phyloP scores from a whole-genome alignment of 2,888 invertebrate genomes.

The Mythimna loreyi region DNA sequence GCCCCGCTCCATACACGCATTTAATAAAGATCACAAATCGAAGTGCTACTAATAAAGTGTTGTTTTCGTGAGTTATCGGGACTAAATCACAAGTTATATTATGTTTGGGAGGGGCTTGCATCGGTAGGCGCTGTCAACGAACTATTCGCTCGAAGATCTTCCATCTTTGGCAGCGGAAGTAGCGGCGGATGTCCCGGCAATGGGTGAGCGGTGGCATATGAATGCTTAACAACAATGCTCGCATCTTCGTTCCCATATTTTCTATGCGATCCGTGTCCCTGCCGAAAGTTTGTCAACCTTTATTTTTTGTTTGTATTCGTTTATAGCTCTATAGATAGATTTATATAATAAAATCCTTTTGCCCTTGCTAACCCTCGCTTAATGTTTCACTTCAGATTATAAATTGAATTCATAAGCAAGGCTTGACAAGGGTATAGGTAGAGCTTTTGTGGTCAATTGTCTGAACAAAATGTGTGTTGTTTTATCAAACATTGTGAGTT shows the following conservation, averaged over 20 bases:
- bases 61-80: constrained; percentile 66
- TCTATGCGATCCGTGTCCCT: constrained; percentile 87
- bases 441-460: constrained; percentile 47
- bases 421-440: constrained; percentile 57
- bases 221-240: constrained; percentile 88
- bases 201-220: constrained; percentile 89
- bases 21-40: constrained; percentile 64
- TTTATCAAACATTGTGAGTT: constrained; percentile 32
- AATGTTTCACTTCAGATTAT: constrained; percentile 53
- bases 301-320: constrained; percentile 84
- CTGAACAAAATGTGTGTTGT: constrained; percentile 38
- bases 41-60: constrained; percentile 58
- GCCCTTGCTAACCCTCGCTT: constrained; percentile 48
- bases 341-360: constrained; percentile 63
- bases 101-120: constrained; percentile 72
- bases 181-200: constrained; percentile 89
- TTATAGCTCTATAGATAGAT: constrained; percentile 63
- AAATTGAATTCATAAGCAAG: constrained; percentile 62
- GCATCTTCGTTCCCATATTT: constrained; percentile 85
- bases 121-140: constrained; percentile 85
- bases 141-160: constrained; percentile 85
- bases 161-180: constrained; percentile 91
- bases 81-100: constrained; percentile 68
- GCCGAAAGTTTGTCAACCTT: constrained; percentile 90
- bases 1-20: constrained; percentile 62